Base-by-base conservation (phyloP, 1,140 invertebrate genomes). In the Trachymyrmex septentrionalis region DNA sequence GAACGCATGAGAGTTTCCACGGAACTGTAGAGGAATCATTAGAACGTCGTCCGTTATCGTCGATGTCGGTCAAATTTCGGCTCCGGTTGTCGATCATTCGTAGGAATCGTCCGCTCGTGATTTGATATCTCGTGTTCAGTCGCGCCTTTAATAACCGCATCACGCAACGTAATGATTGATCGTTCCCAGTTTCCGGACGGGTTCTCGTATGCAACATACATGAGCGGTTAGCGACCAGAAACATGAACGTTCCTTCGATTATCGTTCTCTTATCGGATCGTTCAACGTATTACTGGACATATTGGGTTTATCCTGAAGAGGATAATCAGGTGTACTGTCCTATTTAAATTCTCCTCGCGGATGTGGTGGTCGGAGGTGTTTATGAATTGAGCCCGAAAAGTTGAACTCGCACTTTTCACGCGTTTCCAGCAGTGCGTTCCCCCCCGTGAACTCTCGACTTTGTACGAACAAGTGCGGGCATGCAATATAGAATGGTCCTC, bases 91-190 rank as follows among this genome's bases (percentile, higher is more conserved):
- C 53, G 80, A 84, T 84, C 73, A 61, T 84, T 30, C 55, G 24
- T 53, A 38, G 7, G 69, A 44, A 61, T 84, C 24, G 10, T 30
- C 67, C 67, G 48, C 14, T 72, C 53, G 27, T 66, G 48, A 44
- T 30, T 48, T 44, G 38, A 24, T 50, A 61, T 75, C 80, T 61
- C 34, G 38, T 63, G 55, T 71, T 81, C 30, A 34, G 44, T 81
- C 53, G 78, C 78, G 66, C 64, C 30, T 61, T 75, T 61, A 75
- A 84, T 84, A 84, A 84, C 19, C n/a, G 27, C 34, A 21, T 73
- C 48, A 27, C 24, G 21, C 44, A n/a, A n/a, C n/a, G 38, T 71
- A 61, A 63, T 61, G 80, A 84, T 84, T 84, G 80, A 84, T 84
- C 55, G 55, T 38, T 73, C 14, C 19, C 24, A 61, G 53, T 14